Evolutionary conservation across 2,113 vertebrate genomes (phyloP).

Genomic region (Cheilinus undulatus): DNA sequence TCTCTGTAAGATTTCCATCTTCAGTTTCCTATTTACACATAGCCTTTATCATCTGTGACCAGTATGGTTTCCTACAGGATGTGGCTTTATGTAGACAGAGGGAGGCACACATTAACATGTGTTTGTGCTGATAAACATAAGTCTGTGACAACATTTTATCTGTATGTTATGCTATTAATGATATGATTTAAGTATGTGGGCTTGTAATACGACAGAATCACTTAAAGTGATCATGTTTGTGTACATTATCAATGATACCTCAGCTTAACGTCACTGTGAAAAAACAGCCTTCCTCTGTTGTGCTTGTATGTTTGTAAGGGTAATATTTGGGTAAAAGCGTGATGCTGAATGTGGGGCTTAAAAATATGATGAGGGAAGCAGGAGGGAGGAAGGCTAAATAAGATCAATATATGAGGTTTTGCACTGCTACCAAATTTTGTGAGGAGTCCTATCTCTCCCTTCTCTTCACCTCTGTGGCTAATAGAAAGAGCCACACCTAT

Average conservation of each 20-base stretch:
- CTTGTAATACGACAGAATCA: not conserved
- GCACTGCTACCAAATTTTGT: too few relatives aligned
- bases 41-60: slow-evolving; percentile 36
- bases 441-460: too few relatives aligned
- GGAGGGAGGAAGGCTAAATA: too few relatives aligned
- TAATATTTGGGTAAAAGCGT: too few relatives aligned
- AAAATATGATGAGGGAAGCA: too few relatives aligned
- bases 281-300: too few relatives aligned
- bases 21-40: not conserved
- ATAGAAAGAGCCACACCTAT: too few relatives aligned
- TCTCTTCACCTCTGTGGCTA: too few relatives aligned
- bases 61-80: slow-evolving; percentile 66
- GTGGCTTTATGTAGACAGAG: slow-evolving; percentile 41
- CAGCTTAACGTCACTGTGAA: too few relatives aligned
- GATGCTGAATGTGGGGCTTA: too few relatives aligned
- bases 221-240: not conserved
- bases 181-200: not conserved
- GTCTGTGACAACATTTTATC: not conserved
- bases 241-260: not conserved
- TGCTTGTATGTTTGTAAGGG: too few relatives aligned
- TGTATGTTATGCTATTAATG: not conserved
- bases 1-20: not conserved
- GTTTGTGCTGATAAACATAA: not conserved
- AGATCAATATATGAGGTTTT: too few relatives aligned
- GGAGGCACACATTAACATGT: not conserved